These are phyloP conservation scores for Buceros bicornis DNA, from an alignment of 2,797 vertebrate genomes.

Conservation along the genomic window DNA sequence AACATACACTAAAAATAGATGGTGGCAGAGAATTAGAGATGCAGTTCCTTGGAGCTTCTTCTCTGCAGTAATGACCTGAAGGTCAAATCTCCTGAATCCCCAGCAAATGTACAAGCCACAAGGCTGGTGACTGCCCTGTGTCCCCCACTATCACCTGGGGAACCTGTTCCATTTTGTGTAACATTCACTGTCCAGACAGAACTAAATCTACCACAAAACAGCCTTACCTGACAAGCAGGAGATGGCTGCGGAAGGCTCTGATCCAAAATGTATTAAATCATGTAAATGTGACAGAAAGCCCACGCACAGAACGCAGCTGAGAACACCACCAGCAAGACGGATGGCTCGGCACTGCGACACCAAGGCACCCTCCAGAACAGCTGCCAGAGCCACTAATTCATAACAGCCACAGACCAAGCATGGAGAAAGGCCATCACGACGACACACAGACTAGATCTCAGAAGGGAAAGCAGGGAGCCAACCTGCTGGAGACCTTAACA, in stretches of 20 bases:
- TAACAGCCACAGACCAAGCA: background rate
- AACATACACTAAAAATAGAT: background rate
- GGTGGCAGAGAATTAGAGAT: background rate
- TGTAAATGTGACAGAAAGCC: background rate
- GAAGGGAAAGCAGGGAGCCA: background rate
- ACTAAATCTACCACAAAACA: background rate
- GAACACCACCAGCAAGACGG: background rate
- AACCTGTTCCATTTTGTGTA: background rate
- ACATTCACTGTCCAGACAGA: background rate
- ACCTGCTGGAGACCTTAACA: background rate
- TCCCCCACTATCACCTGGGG: background rate
- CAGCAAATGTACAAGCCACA: background rate
- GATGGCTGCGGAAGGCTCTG: background rate
- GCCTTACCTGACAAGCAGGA: background rate
- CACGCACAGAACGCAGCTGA: background rate
- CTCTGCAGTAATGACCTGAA: background rate
- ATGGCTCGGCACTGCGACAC: accelerated
- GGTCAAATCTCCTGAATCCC: background rate
- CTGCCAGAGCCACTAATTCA: background rate
- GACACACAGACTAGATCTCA: background rate
- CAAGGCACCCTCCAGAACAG: background rate
- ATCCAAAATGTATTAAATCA: background rate
- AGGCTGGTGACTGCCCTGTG: background rate
- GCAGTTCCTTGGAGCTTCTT: background rate
- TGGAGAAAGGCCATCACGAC: background rate